These are phyloP conservation scores for Sciurus vulgaris DNA, from an alignment of 2,797 vertebrate genomes.

Conservation along the genomic window DNA sequence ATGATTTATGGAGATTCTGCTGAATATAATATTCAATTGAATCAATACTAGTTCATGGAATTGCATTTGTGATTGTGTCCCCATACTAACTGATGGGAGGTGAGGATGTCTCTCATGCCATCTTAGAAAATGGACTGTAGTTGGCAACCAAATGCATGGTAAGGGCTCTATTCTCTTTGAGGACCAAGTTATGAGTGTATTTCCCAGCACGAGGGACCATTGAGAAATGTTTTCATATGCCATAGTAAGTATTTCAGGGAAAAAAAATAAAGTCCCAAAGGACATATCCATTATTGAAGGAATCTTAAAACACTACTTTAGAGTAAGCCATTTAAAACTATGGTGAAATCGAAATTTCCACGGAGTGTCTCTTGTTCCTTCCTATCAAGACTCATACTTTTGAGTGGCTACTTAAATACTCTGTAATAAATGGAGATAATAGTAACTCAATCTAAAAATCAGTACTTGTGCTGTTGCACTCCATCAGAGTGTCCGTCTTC, in stretches of 20 bases:
- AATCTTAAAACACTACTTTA: not conserved
- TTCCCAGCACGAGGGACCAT: not conserved
- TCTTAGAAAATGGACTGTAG: not conserved
- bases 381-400: not conserved
- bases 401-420: not conserved
- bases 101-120: not conserved
- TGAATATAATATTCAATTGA: not conserved
- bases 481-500: not conserved
- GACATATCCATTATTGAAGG: not conserved
- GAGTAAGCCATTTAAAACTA: not conserved
- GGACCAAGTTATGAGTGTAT: not conserved
- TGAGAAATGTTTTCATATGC: not conserved
- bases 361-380: not conserved
- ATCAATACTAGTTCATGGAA: not conserved
- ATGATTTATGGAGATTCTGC: not conserved
- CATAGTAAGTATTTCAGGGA: not conserved
- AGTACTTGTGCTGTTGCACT: not conserved
- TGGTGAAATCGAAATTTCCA: not conserved
- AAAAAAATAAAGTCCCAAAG: not conserved
- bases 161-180: not conserved
- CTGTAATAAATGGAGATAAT: not conserved
- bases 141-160: not conserved
- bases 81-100: not conserved
- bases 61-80: not conserved
- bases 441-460: not conserved